Conservation (phyloP, 2,113 vertebrate genomes). For the Saguinus midas region DNA sequence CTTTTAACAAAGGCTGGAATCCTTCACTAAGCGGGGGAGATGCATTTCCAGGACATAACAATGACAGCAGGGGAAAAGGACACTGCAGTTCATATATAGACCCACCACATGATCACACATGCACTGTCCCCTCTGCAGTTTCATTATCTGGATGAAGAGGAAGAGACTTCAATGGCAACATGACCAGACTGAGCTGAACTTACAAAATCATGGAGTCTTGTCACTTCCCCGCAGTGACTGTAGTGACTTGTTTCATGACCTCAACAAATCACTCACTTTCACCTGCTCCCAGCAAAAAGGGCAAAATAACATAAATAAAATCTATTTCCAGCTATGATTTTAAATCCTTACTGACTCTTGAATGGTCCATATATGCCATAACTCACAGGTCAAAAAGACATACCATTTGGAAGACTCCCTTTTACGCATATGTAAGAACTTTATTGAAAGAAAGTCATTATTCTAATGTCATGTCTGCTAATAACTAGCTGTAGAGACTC, state of each 20-base stretch:
- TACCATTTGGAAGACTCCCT: neutral
- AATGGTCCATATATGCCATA: neutral
- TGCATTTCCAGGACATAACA: neutral
- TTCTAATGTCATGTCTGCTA: neutral
- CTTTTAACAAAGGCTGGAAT: slow-evolving; percentile 11
- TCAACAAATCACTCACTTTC: slow-evolving; percentile 40
- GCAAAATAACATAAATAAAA: neutral
- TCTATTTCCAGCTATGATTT: neutral
- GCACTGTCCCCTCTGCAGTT: neutral
- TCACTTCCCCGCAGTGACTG: neutral
- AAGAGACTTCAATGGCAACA: neutral
- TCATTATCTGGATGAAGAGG: slow-evolving; percentile 36
- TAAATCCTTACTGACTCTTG: neutral
- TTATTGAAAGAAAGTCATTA: neutral
- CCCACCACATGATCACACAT: neutral
- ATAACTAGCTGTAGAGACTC: neutral
- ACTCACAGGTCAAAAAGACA: neutral
- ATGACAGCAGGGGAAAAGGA: neutral
- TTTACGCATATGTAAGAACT: neutral
- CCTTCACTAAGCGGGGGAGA: neutral
- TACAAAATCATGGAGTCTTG: neutral
- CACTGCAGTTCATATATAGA: neutral
- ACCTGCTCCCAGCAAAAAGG: neutral
- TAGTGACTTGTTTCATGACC: neutral
- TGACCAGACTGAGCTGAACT: neutral